Evolutionary conservation across 2,888 invertebrate genomes (phyloP).

Genomic region (Drosophila gaucha): DNA sequence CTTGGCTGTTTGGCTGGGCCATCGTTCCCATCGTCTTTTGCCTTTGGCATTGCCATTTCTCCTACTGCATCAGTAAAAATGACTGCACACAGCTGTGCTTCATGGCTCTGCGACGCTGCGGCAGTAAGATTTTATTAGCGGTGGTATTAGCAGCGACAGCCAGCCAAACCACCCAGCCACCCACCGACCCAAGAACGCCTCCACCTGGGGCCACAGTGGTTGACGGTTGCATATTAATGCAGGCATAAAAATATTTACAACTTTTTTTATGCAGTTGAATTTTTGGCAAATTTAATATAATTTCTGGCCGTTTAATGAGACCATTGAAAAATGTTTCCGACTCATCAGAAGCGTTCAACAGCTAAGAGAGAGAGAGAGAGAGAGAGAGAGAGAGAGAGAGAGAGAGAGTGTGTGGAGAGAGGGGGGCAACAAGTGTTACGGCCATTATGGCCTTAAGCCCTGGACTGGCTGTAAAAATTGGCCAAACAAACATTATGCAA

Average conservation of each 20-base stretch:
- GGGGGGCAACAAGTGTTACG: slow-evolving; percentile 70
- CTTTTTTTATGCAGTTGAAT: slow-evolving; percentile 74
- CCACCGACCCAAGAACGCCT: not conserved
- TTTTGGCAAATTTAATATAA: slow-evolving; percentile 77
- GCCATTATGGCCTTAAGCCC: slow-evolving; percentile 58
- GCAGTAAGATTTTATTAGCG: slow-evolving; percentile 82
- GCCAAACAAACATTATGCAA: slow-evolving; percentile 71
- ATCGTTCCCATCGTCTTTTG: slow-evolving; percentile 39
- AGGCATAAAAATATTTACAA: slow-evolving; percentile 79
- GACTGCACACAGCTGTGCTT: slow-evolving; percentile 81
- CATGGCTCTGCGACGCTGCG: slow-evolving; percentile 70
- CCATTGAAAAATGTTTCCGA: slow-evolving; percentile 68
- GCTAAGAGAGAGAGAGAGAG: not conserved
- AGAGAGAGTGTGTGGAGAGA: not conserved
- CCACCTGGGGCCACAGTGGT: slow-evolving; percentile 60
- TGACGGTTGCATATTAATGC: slow-evolving; percentile 80
- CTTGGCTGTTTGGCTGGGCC: slow-evolving; percentile 9
- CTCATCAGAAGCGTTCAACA: slow-evolving; percentile 53
- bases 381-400: not conserved
- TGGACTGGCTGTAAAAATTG: slow-evolving; percentile 65
- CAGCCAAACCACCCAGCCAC: slow-evolving; percentile 2
- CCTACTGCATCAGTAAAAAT: slow-evolving; percentile 78
- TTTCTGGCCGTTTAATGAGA: slow-evolving; percentile 78
- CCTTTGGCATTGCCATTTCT: slow-evolving; percentile 48
- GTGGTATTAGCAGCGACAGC: slow-evolving; percentile 79